Evolutionary conservation across 2,113 vertebrate species (phyloP).

Genomic region (Orientallactaga bullata): DNA sequence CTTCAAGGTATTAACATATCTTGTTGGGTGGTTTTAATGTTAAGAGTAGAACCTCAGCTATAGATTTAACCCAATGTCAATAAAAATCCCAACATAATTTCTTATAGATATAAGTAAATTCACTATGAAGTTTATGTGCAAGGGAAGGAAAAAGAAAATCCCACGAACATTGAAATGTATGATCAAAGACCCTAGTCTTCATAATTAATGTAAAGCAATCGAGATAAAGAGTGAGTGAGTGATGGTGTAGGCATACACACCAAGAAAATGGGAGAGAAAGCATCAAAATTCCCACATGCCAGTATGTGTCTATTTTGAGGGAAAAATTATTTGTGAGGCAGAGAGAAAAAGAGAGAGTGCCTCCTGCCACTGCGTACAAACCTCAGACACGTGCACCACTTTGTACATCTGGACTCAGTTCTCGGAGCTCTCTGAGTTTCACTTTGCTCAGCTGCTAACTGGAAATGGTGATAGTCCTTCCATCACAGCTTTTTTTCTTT

Average conservation of each 20-base stretch:
- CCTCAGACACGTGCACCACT: no score
- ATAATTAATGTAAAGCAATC: background rate
- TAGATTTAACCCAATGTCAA: background rate
- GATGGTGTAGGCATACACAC: background rate
- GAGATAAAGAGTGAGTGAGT: conserved; percentile 7
- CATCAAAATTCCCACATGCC: background rate
- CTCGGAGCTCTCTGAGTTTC: background rate
- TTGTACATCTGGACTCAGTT: background rate
- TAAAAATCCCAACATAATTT: conserved; percentile 19
- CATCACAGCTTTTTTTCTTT: no score
- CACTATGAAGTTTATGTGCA: background rate
- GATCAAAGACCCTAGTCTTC: background rate
- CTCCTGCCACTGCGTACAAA: no score
- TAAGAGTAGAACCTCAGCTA: background rate
- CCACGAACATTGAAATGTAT: conserved; percentile 22
- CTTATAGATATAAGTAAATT: background rate
- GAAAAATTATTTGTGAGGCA: no score
- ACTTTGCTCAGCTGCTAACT: background rate
- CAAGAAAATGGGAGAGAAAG: background rate
- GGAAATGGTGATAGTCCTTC: background rate
- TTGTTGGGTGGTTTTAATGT: background rate
- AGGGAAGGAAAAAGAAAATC: background rate
- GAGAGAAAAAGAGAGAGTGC: background rate
- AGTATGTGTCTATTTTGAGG: background rate
- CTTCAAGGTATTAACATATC: background rate